Conservation (phyloP, 2,797 vertebrate species). For the Schizopygopsis malacanthus region DNA sequence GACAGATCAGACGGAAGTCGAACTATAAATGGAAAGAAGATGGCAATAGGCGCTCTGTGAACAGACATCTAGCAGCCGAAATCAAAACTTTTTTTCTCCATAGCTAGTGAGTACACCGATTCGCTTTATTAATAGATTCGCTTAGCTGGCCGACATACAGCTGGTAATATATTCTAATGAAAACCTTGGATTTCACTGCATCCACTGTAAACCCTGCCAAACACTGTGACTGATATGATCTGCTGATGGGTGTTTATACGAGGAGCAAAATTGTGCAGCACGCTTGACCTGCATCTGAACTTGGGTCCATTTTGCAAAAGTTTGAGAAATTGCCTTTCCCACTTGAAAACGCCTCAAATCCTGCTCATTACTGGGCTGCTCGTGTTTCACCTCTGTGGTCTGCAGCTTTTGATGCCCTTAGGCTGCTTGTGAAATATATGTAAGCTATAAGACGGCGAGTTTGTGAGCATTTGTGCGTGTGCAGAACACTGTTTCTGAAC, state of each 20-base stretch:
- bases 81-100: slow-evolving; percentile 9
- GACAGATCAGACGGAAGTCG: slow-evolving; percentile 61
- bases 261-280: slow-evolving; percentile 28
- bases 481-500: slow-evolving; percentile 3
- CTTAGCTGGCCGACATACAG: background rate
- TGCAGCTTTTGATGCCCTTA: slow-evolving; percentile 40
- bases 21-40: slow-evolving; percentile 53
- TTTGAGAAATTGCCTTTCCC: slow-evolving; percentile 47
- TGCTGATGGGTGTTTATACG: slow-evolving; percentile 32
- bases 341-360: slow-evolving; percentile 34
- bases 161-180: slow-evolving; percentile 45
- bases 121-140: slow-evolving; percentile 36
- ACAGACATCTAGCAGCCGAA: slow-evolving; percentile 30
- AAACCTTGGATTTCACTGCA: slow-evolving; percentile 49
- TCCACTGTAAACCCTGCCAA: slow-evolving; percentile 51
- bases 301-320: background rate
- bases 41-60: slow-evolving; percentile 22
- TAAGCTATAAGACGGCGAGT: background rate
- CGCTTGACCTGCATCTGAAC: slow-evolving; percentile 42
- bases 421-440: slow-evolving; percentile 30
- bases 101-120: background rate
- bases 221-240: slow-evolving; percentile 58
- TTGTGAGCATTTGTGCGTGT: background rate
- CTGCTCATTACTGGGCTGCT: slow-evolving; percentile 36
- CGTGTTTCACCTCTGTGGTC: slow-evolving; percentile 50